phyloP scores from a whole-genome alignment of 1,140 invertebrate species.

The Cecropterus lyciades region DNA sequence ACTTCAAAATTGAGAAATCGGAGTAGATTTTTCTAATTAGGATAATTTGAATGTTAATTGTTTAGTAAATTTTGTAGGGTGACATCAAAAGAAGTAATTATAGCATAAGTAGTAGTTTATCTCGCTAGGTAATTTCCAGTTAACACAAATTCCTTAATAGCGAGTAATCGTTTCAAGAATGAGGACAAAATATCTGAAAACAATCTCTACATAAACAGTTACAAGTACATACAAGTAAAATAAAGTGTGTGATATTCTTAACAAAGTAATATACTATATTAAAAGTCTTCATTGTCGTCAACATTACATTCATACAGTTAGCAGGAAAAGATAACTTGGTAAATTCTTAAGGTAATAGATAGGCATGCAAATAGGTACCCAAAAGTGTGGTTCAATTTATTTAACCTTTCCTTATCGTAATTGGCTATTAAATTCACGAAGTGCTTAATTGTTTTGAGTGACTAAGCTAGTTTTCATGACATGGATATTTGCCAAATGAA shows the following conservation, averaged over 20 bases:
- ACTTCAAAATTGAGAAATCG: background rate
- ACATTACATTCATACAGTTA: slow-evolving; percentile 10
- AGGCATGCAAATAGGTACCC: slow-evolving; percentile 5
- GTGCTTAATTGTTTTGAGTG: background rate
- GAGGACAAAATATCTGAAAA: background rate
- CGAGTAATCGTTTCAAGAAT: background rate
- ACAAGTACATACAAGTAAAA: too few relatives aligned
- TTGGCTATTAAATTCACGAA: background rate
- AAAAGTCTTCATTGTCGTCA: background rate
- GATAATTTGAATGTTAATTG: slow-evolving; percentile 9
- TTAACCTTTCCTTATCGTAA: slow-evolving; percentile 6
- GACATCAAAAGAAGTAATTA: slow-evolving; percentile 32
- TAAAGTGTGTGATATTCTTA: too few relatives aligned
- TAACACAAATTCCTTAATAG: slow-evolving; percentile 38
- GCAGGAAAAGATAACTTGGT: slow-evolving; percentile 5
- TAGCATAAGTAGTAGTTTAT: slow-evolving; percentile 21
- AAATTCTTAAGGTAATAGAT: background rate
- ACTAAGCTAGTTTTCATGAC: background rate
- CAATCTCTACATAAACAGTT: background rate
- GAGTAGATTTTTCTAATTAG: background rate
- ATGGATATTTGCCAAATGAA: too few relatives aligned
- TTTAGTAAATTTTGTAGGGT: slow-evolving; percentile 5
- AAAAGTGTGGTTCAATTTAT: background rate
- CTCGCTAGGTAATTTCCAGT: slow-evolving; percentile 19
- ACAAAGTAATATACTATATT: too few relatives aligned